Percentiles rank a stretch among this genome's conserved stretches.
Conservation (phyloP, 2,888 invertebrate species). For the Prosapia bicincta region DNA sequence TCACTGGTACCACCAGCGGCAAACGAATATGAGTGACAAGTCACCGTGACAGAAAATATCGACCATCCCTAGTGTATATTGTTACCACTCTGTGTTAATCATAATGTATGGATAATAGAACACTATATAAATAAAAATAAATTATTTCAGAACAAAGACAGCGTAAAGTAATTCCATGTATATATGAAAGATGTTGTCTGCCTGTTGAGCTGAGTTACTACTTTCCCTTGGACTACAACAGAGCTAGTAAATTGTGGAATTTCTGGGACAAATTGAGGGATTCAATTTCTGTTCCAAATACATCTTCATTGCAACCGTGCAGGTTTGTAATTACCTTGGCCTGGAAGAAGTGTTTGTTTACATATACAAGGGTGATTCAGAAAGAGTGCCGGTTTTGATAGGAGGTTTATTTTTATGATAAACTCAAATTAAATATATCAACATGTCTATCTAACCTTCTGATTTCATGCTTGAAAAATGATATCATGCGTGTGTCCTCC, state of each 20-base stretch:
- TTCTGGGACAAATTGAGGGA: slow-evolving; percentile 67
- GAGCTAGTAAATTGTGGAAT: slow-evolving; percentile 51
- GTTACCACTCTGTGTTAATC: no score
- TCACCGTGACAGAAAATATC: no score
- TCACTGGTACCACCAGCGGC: no score
- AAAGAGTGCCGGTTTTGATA: background rate
- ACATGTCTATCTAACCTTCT: no score
- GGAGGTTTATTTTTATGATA: no score
- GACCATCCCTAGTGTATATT: no score
- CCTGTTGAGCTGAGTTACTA: slow-evolving; percentile 64
- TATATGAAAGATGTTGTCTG: slow-evolving; percentile 56
- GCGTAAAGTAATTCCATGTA: slow-evolving; percentile 67
- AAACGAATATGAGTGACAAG: no score
- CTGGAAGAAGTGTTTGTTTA: no score
- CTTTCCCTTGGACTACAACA: slow-evolving; percentile 59
- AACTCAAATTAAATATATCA: no score
- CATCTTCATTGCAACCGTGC: background rate
- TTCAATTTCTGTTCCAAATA: slow-evolving; percentile 47
- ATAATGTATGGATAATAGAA: no score
- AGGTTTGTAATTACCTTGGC: background rate
- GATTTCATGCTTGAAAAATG: background rate
- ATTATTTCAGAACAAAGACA: slow-evolving; percentile 48
- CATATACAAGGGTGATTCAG: background rate
- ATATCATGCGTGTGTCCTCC: background rate
- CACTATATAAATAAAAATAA: background rate